Conservation (phyloP, 1,140 invertebrate species). For the Penaeus japonicus region DNA sequence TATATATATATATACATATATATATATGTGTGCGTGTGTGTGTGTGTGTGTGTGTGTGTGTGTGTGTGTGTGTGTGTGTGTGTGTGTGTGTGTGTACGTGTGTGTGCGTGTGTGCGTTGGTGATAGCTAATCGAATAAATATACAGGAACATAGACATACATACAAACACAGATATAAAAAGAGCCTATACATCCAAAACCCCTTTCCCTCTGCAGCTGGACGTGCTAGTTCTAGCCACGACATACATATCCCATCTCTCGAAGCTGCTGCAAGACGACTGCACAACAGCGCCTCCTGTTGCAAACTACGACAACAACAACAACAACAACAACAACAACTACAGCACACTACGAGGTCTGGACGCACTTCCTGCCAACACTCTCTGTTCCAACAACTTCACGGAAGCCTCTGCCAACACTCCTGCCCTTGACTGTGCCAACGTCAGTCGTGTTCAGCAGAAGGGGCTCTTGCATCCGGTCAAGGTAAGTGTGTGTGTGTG, state of each 20-base stretch:
- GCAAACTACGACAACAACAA: constrained; percentile 31
- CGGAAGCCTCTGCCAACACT: neutral
- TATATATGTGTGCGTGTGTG: too few species aligned
- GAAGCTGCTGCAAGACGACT: constrained; percentile 55
- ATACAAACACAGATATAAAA: neutral
- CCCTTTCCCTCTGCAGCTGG: constrained; percentile 64
- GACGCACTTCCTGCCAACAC: neutral
- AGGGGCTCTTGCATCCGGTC: constrained; percentile 32
- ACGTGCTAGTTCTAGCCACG: constrained; percentile 66
- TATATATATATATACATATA: too few species aligned
- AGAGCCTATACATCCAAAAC: neutral
- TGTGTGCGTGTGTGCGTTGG: too few species aligned
- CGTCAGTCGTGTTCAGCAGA: neutral
- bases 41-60: too few species aligned
- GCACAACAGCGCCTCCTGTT: neutral
- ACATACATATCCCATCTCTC: constrained; percentile 66
- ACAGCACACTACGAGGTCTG: neutral
- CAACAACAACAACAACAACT: neutral
- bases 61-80: too few species aligned
- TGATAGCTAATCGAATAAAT: too few species aligned
- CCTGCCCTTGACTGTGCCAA: neutral
- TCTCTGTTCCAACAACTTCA: neutral
- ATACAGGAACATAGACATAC: neutral
- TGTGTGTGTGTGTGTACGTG: too few species aligned
- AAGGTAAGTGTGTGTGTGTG: neutral